Base-by-base conservation (phyloP, 2,113 vertebrate genomes). In the Jaculus jaculus region DNA sequence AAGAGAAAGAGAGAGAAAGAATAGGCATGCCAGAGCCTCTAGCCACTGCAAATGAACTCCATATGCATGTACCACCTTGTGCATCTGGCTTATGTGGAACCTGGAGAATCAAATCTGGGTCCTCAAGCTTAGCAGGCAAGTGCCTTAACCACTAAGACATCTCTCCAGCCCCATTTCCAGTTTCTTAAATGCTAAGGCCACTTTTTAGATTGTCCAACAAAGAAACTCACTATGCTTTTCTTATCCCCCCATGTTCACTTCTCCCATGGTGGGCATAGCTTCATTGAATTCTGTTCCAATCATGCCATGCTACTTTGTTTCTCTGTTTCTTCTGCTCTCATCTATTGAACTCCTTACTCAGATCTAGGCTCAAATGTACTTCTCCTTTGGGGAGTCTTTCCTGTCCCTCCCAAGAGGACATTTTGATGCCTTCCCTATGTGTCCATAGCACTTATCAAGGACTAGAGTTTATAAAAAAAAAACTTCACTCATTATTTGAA, bases 151-250 rank as follows among this genome's bases (percentile, higher is more conserved):
- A 11, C 42, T 26, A 17, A 51, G 18, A 30, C 65, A n/a, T 39
- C 65, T 51, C 30, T 51, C 39, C 28, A 84, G 39, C 7, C 30
- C 39, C 21, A 30, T 69, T 69, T 85, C 42, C 42, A 47, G 42
- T 47, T 82, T 71, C 24, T 47, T 72, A 72, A 86, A 85, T 61
- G 72, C 83, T 23, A 69, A 47, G 47, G n/a, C 17, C 47, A 93
- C 11, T 75, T 24, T n/a, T 37, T 63, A 78, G 73, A 90, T 84
- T 85, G 51, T 88, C 63, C 60, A 75, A 34, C 24, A 84, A 96
- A 37, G 65, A 92, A 85, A 93, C 87, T 42, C 34, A 71, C 4
- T n/a, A 61, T 90, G 79, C n/a, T 65, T 89, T 93, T 92, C 89
- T 13, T 87, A 24, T 61, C 21, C 26, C 77, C 12, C 73, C 34